These are phyloP conservation scores for Cephonodes hylas DNA, from an alignment of 2,888 invertebrate species.

Conservation along the genomic window DNA sequence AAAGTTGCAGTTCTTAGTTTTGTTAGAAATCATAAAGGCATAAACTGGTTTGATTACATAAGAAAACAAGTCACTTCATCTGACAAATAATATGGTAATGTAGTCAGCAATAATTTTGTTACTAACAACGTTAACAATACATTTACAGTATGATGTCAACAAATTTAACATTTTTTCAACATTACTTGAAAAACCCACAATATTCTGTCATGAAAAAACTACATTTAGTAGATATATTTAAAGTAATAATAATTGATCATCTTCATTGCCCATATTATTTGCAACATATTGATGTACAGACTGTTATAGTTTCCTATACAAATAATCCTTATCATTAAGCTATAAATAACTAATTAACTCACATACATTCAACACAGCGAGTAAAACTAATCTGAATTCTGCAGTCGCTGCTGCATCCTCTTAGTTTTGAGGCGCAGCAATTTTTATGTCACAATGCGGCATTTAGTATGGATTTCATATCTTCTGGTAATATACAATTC, in stretches of 20 bases:
- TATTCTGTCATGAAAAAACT: neutral
- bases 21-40: neutral
- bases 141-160: no score
- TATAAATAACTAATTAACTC: slow-evolving; percentile 18
- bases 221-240: neutral
- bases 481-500: slow-evolving; percentile 91
- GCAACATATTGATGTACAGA: neutral
- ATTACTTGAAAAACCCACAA: neutral
- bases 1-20: neutral
- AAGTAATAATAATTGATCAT: neutral
- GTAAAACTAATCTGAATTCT: slow-evolving; percentile 51
- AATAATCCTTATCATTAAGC: slow-evolving; percentile 10
- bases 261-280: neutral
- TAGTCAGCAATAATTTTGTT: neutral
- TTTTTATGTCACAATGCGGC: slow-evolving; percentile 79
- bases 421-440: slow-evolving; percentile 69
- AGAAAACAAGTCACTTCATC: neutral
- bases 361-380: slow-evolving; percentile 53
- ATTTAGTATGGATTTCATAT: slow-evolving; percentile 90
- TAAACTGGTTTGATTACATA: neutral
- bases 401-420: slow-evolving; percentile 73
- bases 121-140: no score
- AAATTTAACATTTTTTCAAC: neutral
- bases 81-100: neutral
- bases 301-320: neutral